Evolutionary conservation across 2,888 invertebrate genomes (phyloP), one percentile per base, ranked within the genome.

Genomic region (Drepana falcataria): DNA sequence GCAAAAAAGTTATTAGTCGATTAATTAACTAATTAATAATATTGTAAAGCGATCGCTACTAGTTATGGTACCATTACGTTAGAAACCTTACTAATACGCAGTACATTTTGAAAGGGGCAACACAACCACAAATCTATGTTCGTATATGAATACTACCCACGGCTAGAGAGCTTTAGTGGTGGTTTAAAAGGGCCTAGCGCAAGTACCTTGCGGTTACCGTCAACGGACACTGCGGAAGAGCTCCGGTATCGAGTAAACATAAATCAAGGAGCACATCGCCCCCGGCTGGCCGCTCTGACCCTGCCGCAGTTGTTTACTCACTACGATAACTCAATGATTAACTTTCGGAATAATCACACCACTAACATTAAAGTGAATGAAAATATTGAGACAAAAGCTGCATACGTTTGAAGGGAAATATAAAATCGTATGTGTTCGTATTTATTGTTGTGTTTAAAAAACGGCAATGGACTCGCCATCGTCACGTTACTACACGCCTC

Each of bases 191-290:
- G 71, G 59, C 63, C 71, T 69, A 21, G 21, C 21, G 65, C 71
- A 67, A 76, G 73, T 76, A 77, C 75, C 69, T 73, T 79, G 83
- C 77, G 83, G 83, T 81, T 72, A 71, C 76, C 77, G 83, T 81
- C 81, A 87, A 75, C 79, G 77, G 81, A 83, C 80, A 84, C 85
- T 79, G 75, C 87, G 88, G 87, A 89, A 87, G 86, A 81, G 83
- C 85, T 85, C 77, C 75, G 76, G 76, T 85, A 84, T 85, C 86
- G 77, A 78, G 77, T 68, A 69, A 70, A 74, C 80, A 85, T 88
- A 89, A 88, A 88, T 88, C 87, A 87, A 80, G 74, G 77, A 76
- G 80, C 79, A 72, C 77, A 81, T 79, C 80, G 83, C 86, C 83
- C 79, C 73, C 75, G 75, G 81, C 79, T 64, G 64, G 68, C 74